Base-by-base conservation (phyloP, 2,888 invertebrate species). In the Tetranychus piercei region DNA sequence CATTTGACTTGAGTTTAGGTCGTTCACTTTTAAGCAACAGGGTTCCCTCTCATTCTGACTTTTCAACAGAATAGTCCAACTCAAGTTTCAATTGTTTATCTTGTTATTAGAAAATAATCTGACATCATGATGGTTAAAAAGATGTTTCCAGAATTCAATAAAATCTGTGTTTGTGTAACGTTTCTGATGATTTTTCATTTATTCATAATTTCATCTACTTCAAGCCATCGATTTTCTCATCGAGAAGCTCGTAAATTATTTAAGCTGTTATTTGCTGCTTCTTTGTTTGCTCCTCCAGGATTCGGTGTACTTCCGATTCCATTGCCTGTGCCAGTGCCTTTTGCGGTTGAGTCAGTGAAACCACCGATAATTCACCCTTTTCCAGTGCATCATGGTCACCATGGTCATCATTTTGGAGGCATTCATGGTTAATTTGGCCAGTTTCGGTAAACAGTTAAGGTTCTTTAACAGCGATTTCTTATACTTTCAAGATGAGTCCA, bases 281-380 rank as follows among this genome's bases (percentile, higher is more conserved):
- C 71, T 11, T 43, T 71, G 11, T 71, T 71, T 7, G 20, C 71
- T 18, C 71, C 71, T n/a, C 71, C 71, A n/a, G 71, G 71, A 18
- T 71, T 71, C 18, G 71, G 71, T 44, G 44, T 71, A n/a, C n/a
- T 71, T 23, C 71, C 71, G 43, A 44, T 71, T 23, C 71, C 71
- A 8, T 71, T 71, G n/a, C 71, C 71, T 15, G 18, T 71, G 44
- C 71, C 71, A 5, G 71, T 71, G n/a, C 43, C 44, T 44, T 71
- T 71, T 22, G 69, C 69, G 4, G 34, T 69, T 11, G 69, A 69
- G 23, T 69, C 69, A 23, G 69, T 69, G 18, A 69, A 69, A 69
- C 69, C 69, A 20, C 69, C 69, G 34, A 69, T 69, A 23, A 69
- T 69, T 69, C 69, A 69, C 20, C 69, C 69, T 20, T 69, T 69